Evolutionary conservation across 37 sponge, comb jelly and placozoan genomes (phyloP).

Genomic region (Eunapius fragilis): DNA sequence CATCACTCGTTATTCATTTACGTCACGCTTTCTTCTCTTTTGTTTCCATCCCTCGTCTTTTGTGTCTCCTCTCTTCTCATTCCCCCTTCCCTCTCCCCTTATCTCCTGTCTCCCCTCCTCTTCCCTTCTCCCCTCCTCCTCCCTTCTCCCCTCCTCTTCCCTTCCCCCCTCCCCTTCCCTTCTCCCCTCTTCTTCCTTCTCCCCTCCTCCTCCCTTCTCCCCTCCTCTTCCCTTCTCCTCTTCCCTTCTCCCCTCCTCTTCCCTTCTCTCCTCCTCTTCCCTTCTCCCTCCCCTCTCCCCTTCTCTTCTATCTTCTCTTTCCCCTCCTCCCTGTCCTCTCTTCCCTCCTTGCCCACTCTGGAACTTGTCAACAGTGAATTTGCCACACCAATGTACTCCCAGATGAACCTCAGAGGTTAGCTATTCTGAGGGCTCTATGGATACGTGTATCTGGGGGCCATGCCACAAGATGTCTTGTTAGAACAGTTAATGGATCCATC

Average conservation of each 20-base stretch:
- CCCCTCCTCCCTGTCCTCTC: not conserved
- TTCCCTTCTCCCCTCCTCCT: not conserved
- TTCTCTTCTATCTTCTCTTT: not conserved
- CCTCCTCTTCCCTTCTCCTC: not conserved
- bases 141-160: not conserved
- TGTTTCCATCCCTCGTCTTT: not conserved
- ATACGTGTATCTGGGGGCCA: too few relatives aligned
- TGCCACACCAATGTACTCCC: constrained; percentile 37
- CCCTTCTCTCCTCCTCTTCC: not conserved
- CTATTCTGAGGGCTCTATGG: too few relatives aligned
- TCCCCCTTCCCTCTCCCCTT: too few relatives aligned
- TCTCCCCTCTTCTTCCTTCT: constrained; percentile 16
- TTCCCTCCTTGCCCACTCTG: not conserved
- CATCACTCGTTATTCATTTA: not conserved
- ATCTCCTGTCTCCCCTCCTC: not conserved
- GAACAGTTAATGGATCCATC: too few relatives aligned
- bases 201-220: not conserved
- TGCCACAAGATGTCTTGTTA: too few relatives aligned
- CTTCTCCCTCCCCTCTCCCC: constrained; percentile 1
- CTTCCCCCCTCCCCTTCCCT: not conserved
- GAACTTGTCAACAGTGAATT: constrained; percentile 32
- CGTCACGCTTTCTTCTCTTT: not conserved
- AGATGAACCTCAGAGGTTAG: constrained; percentile 70
- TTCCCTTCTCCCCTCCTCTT: not conserved
- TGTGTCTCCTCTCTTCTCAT: not conserved